phyloP scores from a whole-genome alignment of 92 coral and sea anemone genomes.

The Palythoa caribaeorum region DNA sequence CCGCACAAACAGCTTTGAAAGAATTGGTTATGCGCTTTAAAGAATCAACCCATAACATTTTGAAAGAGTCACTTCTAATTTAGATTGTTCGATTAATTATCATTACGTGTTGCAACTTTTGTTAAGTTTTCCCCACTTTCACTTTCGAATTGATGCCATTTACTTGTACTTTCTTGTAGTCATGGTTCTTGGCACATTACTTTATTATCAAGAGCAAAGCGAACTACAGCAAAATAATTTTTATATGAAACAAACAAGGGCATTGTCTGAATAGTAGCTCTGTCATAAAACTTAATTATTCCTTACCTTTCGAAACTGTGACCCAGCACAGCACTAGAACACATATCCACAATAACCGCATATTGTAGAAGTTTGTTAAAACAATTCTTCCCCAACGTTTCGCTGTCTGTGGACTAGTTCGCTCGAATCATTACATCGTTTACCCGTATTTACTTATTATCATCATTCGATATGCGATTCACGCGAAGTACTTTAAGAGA shows the following conservation, averaged over 20 bases:
- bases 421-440: neutral
- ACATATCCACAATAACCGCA: constrained; percentile 17
- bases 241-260: neutral
- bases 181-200: neutral
- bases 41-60: neutral
- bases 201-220: neutral
- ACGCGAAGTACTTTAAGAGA: neutral
- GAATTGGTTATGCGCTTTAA: neutral
- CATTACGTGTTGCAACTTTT: neutral
- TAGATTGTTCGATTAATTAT: neutral
- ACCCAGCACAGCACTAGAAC: constrained; percentile 10
- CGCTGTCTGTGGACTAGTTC: neutral
- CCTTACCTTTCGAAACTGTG: constrained; percentile 11
- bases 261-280: neutral
- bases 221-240: neutral
- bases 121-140: neutral
- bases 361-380: neutral
- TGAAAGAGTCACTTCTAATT: neutral
- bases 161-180: neutral
- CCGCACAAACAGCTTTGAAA: neutral
- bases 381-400: neutral
- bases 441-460: neutral
- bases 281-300: neutral
- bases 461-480: neutral
- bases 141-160: neutral